Base-by-base conservation (phyloP, 2,113 vertebrate species). In the Pangasianodon hypophthalmus region DNA sequence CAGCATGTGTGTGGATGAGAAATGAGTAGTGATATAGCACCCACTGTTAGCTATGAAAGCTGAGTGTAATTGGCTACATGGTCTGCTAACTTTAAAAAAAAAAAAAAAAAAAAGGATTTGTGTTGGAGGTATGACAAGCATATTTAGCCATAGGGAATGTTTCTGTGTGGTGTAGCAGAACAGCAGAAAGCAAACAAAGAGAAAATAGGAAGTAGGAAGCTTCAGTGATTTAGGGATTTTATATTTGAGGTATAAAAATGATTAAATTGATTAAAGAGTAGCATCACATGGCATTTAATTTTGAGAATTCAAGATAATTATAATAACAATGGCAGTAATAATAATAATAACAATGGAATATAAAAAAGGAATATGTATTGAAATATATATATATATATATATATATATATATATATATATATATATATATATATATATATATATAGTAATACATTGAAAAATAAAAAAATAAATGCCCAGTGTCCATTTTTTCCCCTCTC, bases 401-500 rank as follows among this genome's bases (percentile, higher is more conserved):
- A n/a, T n/a, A n/a, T n/a, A n/a, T n/a, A n/a, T n/a, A n/a, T n/a
- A n/a, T n/a, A n/a, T n/a, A n/a, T n/a, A n/a, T n/a, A n/a, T n/a
- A n/a, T n/a, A n/a, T n/a, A n/a, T n/a, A n/a, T n/a, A n/a, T n/a
- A n/a, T n/a, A n/a, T n/a, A n/a, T n/a, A n/a, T n/a, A n/a, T n/a
- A n/a, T n/a, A n/a, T n/a, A n/a, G n/a, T n/a, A n/a, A n/a, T n/a
- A n/a, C n/a, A n/a, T n/a, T n/a, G n/a, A n/a, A n/a, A n/a, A n/a
- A n/a, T n/a, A 29, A 10, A 64, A 64, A 21, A 19, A 21, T 91
- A 82, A 94, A 93, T 91, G 88, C 37, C 83, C 87, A 81, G 41
- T 14, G 90, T 91, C 90, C 88, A 88, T 93, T 94, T 92, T 89
- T 71, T 84, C 81, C 58, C 52, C 84, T 4, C 8, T 64, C 90